Percentiles rank a stretch among this genome's conserved stretches.
phyloP scores from a whole-genome alignment of 2,113 vertebrate species.

The Psittacula cyanocephala region DNA sequence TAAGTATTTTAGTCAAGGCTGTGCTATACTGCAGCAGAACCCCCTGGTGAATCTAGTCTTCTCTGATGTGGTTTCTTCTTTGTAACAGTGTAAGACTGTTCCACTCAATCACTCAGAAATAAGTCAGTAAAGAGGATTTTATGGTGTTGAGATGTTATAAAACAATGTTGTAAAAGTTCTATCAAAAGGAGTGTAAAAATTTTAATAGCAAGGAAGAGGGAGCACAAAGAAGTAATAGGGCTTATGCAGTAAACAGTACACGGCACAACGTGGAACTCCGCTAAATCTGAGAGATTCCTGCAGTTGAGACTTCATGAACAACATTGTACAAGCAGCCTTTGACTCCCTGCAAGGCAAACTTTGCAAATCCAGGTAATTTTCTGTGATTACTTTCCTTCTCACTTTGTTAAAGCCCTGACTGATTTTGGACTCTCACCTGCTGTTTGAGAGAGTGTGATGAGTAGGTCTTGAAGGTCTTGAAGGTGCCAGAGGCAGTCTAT shows the following conservation, averaged over 20 bases:
- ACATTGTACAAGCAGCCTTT: background rate
- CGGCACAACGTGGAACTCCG: background rate
- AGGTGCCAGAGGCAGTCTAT: background rate
- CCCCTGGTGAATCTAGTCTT: background rate
- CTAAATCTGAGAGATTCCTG: background rate
- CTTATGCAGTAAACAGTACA: background rate
- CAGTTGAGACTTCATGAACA: background rate
- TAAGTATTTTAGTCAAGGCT: background rate
- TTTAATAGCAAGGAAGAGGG: background rate
- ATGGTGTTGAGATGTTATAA: background rate
- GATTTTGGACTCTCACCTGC: background rate
- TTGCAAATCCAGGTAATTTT: background rate
- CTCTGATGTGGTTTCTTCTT: background rate
- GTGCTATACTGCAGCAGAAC: background rate
- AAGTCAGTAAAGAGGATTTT: background rate
- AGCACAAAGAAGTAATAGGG: background rate
- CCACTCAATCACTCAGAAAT: background rate
- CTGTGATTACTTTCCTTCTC: background rate
- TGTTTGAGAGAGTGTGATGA: background rate
- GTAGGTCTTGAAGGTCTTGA: background rate
- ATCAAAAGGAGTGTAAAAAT: background rate
- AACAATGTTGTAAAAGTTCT: background rate
- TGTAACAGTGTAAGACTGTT: background rate
- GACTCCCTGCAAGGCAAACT: background rate
- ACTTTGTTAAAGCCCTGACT: background rate